These are phyloP conservation scores for Caerostris extrusa DNA, from an alignment of 1,140 invertebrate species.

Conservation along the genomic window DNA sequence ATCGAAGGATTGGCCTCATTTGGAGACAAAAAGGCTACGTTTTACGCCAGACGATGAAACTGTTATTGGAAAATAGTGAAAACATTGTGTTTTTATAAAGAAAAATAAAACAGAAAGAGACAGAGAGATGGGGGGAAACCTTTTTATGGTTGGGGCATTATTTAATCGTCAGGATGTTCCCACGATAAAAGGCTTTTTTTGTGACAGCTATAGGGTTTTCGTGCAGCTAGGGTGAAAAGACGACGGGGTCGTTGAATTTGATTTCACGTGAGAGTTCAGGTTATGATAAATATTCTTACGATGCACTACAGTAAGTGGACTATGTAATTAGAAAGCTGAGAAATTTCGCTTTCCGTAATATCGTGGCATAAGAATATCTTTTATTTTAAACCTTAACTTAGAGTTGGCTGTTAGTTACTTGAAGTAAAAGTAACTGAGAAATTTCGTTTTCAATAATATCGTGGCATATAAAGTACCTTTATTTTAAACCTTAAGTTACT, in stretches of 20 bases:
- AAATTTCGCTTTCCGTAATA: background rate
- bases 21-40: constrained; percentile 25
- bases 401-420: no score
- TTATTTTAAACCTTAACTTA: no score
- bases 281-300: background rate
- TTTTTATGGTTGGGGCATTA: constrained; percentile 35
- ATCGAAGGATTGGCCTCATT: constrained; percentile 35
- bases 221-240: constrained; percentile 30
- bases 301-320: background rate
- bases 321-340: background rate
- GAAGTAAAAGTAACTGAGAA: no score
- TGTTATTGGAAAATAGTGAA: constrained; percentile 40
- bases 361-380: background rate
- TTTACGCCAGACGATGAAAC: constrained; percentile 42
- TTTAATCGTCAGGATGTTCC: constrained; percentile 64
- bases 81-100: constrained; percentile 45
- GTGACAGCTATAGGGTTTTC: constrained; percentile 31
- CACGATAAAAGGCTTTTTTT: constrained; percentile 56
- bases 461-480: no score
- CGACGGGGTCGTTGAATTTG: constrained; percentile 18
- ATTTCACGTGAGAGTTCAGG: background rate
- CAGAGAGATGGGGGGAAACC: background rate
- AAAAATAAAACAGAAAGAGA: constrained; percentile 15
- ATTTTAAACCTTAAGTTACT: no score
- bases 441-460: no score